These are phyloP conservation scores for Koerneria pararmatus DNA, from an alignment of 2,888 invertebrate species.

Conservation along the genomic window DNA sequence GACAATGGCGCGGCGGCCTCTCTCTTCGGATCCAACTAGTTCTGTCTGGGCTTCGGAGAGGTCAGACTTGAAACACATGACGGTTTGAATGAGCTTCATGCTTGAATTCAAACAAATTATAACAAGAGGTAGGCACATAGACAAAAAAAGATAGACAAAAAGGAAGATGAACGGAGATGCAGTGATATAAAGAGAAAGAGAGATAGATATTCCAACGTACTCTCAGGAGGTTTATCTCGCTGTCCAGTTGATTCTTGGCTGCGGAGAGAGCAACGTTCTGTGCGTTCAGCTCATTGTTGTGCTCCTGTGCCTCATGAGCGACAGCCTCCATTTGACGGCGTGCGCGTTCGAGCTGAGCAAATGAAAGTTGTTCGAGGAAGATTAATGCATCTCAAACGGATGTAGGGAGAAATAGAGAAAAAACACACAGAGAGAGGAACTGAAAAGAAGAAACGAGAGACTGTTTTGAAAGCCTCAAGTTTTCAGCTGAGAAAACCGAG, in stretches of 20 bases:
- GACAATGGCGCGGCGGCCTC: conserved; percentile 89
- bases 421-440: too few species aligned
- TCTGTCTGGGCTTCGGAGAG: conserved; percentile 96
- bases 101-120: background rate
- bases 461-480: too few species aligned
- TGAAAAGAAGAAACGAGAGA: too few species aligned
- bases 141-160: too few species aligned
- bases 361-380: too few species aligned
- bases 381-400: too few species aligned
- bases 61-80: conserved; percentile 71
- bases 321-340: conserved; percentile 97
- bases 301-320: conserved; percentile 92
- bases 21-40: conserved; percentile 96
- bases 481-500: too few species aligned
- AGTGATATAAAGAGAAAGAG: too few species aligned
- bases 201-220: conserved; percentile 70
- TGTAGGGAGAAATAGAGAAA: too few species aligned
- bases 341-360: conserved; percentile 80
- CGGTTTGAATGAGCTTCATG: too few species aligned
- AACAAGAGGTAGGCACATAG: too few species aligned
- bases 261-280: conserved; percentile 88
- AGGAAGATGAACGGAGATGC: background rate
- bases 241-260: conserved; percentile 98
- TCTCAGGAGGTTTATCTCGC: conserved; percentile 85
- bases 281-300: conserved; percentile 89